These are phyloP conservation scores for Phalera bucephala DNA, from an alignment of 2,888 invertebrate genomes.

Conservation along the genomic window DNA sequence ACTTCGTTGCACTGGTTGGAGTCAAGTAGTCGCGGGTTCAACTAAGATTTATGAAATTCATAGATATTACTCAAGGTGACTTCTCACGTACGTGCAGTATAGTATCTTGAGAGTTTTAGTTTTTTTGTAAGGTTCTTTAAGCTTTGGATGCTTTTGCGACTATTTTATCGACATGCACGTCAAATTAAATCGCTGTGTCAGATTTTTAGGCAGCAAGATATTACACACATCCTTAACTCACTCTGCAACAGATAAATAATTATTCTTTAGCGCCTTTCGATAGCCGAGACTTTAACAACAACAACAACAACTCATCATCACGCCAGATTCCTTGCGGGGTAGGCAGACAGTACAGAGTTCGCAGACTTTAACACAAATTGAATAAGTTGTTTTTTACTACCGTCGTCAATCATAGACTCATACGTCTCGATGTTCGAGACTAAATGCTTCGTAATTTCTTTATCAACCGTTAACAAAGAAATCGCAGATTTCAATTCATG, in stretches of 20 bases:
- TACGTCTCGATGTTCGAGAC: background rate
- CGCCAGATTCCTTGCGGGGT: too few relatives aligned
- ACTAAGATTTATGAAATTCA: too few relatives aligned
- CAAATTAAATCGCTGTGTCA: conserved; percentile 3
- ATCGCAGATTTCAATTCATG: conserved; percentile 1
- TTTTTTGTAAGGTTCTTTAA: too few relatives aligned
- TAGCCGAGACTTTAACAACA: conserved; percentile 7
- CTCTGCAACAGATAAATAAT: background rate
- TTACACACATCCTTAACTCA: conserved; percentile 8
- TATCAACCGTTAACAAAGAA: background rate
- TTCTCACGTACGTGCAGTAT: too few relatives aligned
- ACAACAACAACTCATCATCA: too few relatives aligned
- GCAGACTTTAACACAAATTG: conserved; percentile 11
- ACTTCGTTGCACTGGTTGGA: too few relatives aligned
- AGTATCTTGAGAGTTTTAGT: too few relatives aligned
- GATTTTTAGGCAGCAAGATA: conserved; percentile 13
- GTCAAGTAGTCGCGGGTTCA: too few relatives aligned
- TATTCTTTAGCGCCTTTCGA: conserved; percentile 5
- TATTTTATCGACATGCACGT: too few relatives aligned
- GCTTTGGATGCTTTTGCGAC: conserved; percentile 1
- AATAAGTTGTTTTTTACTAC: conserved; percentile 4
- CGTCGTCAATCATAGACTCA: background rate
- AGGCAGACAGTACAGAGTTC: too few relatives aligned
- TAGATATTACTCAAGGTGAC: too few relatives aligned
- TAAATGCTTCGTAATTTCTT: background rate